These are phyloP conservation scores for Psilopsiagon aurifrons DNA, from an alignment of 2,113 vertebrate genomes.

Conservation along the genomic window DNA sequence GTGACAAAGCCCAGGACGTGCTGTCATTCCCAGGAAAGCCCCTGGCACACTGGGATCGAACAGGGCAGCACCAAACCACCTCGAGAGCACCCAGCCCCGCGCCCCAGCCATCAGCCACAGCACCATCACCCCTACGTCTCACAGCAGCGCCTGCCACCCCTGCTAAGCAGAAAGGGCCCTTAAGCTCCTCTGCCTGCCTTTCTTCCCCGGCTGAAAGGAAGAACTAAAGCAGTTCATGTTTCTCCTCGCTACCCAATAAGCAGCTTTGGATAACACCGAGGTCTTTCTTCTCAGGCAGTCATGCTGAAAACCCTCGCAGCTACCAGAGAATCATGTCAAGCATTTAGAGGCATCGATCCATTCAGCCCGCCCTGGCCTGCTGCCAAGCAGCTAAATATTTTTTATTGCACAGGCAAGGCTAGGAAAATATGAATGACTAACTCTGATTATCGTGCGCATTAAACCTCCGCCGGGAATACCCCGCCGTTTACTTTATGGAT, in stretches of 20 bases:
- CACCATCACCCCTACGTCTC: neutral
- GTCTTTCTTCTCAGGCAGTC: constrained; percentile 86
- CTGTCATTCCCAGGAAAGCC: neutral
- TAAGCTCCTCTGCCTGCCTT: constrained; percentile 23
- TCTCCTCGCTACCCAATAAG: constrained; percentile 49
- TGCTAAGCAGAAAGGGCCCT: constrained; percentile 18
- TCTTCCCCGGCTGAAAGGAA: neutral
- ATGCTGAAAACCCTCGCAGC: constrained; percentile 79
- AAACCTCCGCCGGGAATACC: constrained; percentile 61
- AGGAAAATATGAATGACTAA: constrained; percentile 74
- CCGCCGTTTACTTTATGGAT: neutral
- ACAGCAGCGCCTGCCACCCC: constrained; percentile 1
- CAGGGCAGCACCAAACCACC: neutral
- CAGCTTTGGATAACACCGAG: constrained; percentile 76
- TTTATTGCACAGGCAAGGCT: constrained; percentile 76
- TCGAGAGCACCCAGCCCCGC: rapidly evolving
- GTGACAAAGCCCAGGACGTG: neutral
- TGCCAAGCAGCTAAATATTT: constrained; percentile 75
- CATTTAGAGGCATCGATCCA: constrained; percentile 79
- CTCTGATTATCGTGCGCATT: constrained; percentile 63
- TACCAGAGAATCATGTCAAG: constrained; percentile 74
- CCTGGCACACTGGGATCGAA: neutral
- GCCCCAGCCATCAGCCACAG: neutral
- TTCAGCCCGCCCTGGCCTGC: constrained; percentile 67
- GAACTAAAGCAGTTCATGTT: constrained; percentile 51